These are phyloP conservation scores for Moxostoma hubbsi DNA, from an alignment of 2,797 vertebrate species.

Conservation along the genomic window DNA sequence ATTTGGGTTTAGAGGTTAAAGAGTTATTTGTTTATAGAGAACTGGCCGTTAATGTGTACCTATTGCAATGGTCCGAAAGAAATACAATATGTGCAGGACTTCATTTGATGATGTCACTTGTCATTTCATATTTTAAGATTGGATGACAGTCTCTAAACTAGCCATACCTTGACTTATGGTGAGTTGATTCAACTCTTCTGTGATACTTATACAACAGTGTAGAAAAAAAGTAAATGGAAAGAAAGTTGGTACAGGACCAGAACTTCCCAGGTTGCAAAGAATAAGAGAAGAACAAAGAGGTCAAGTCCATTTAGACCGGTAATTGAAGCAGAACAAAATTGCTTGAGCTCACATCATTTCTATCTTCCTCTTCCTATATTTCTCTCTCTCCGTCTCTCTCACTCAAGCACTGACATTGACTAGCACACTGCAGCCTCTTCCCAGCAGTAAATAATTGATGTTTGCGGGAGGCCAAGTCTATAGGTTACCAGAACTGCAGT, in stretches of 20 bases:
- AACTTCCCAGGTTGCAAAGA: background rate
- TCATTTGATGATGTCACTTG: too few species aligned
- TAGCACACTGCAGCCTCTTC: slow-evolving; percentile 36
- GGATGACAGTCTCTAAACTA: too few species aligned
- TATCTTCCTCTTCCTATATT: slow-evolving; percentile 39
- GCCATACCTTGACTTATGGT: too few species aligned
- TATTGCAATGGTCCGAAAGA: too few species aligned
- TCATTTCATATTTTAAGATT: too few species aligned
- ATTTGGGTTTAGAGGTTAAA: too few species aligned
- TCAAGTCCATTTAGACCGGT: slow-evolving; percentile 43
- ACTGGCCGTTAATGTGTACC: too few species aligned
- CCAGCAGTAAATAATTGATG: slow-evolving; percentile 53
- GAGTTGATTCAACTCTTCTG: background rate
- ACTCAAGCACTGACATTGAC: slow-evolving; percentile 41
- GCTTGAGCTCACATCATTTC: slow-evolving; percentile 45
- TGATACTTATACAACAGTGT: background rate
- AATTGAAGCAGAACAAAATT: slow-evolving; percentile 45
- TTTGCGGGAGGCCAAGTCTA: slow-evolving; percentile 47
- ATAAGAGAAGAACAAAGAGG: slow-evolving; percentile 31
- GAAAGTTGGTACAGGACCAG: slow-evolving; percentile 1
- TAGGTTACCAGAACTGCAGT: slow-evolving; percentile 45
- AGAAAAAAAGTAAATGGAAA: background rate
- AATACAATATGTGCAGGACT: too few species aligned
- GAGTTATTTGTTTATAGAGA: too few species aligned
- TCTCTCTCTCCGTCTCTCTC: slow-evolving; percentile 28